Evolutionary conservation across 2,797 vertebrate genomes (phyloP), one percentile per base, ranked within the genome.

Genomic region (Salarias fasciatus): DNA sequence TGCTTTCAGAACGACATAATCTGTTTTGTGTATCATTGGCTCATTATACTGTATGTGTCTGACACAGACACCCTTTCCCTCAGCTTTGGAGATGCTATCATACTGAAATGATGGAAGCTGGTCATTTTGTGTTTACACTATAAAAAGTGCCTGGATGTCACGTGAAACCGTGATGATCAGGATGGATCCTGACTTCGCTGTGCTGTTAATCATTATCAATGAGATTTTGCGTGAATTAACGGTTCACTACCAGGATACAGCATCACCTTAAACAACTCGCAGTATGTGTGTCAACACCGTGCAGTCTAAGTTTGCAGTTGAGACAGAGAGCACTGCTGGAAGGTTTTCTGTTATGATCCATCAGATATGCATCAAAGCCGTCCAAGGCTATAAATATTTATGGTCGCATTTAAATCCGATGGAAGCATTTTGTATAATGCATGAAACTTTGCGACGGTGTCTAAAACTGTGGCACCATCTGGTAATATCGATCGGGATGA

Each of bases 11-110:
- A 54, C 28, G 35, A 33, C 14, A 38, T 31, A 45, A 52, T 58
- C 48, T 40, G 33, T 66, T 52, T 12, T n/a, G 45, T n/a, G 36
- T 40, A 14, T 55, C 42, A 43, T 44, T 18, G 53, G 30, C 13
- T 24, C 18, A 24, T 24, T 24, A 24, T 18, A 24, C 18, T 24
- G 18, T 24, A 24, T 24, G 18, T 24, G 18, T 24, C 18, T 2
- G 18, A 24, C 18, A 24, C 18, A 24, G 18, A 24, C 3, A 3
- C 18, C 18, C 18, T 2, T 24, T 24, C 18, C 24, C 18, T 24
- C 18, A 24, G 18, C 18, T 24, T 24, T n/a, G n/a, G n/a, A n/a
- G n/a, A n/a, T n/a, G 18, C 24, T 24, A 24, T 18, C 24, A 2
- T 24, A 24, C 18, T 24, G 18, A 24, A 24, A 24, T 3, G 18